A percentile compares a stretch with the other conserved stretches of the same genome.
Evolutionary conservation across 2,113 vertebrate genomes (phyloP).

Genomic region (Cryptotis parvus): DNA sequence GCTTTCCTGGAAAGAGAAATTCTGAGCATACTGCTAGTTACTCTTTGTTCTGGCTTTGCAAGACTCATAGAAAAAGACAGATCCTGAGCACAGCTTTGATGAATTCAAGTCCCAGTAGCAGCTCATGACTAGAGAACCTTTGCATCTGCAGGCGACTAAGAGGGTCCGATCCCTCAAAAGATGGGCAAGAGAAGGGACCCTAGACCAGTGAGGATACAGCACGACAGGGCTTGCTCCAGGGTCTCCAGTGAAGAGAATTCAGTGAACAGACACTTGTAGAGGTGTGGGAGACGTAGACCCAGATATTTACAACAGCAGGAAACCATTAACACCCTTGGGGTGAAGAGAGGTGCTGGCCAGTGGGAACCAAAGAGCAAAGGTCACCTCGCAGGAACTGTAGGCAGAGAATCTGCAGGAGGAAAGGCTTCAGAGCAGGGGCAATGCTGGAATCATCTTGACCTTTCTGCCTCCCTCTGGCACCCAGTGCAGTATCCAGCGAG

Average conservation of each 20-base stretch:
- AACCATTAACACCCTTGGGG: not conserved
- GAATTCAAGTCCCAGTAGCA: slow-evolving; percentile 30
- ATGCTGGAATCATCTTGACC: not conserved
- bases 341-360: not conserved
- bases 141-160: not conserved
- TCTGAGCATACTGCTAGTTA: slow-evolving; percentile 19
- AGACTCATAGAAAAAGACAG: slow-evolving; percentile 38
- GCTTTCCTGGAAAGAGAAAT: slow-evolving; percentile 51
- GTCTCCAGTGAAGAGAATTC: not conserved
- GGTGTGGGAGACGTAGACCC: not conserved
- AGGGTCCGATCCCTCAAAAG: not conserved
- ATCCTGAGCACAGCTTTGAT: slow-evolving; percentile 27
- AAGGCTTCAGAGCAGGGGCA: not conserved
- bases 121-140: slow-evolving; percentile 27
- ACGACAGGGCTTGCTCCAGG: not conserved
- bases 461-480: not conserved
- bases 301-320: not conserved
- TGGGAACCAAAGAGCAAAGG: not conserved
- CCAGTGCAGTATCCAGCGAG: not conserved
- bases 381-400: not conserved
- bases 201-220: not conserved
- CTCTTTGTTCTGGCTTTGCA: slow-evolving; percentile 22
- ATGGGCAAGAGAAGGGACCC: not conserved
- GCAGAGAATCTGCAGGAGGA: not conserved
- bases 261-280: not conserved